These are phyloP conservation scores for Hypomesus transpacificus DNA, from an alignment of 2,113 vertebrate species.

Conservation along the genomic window DNA sequence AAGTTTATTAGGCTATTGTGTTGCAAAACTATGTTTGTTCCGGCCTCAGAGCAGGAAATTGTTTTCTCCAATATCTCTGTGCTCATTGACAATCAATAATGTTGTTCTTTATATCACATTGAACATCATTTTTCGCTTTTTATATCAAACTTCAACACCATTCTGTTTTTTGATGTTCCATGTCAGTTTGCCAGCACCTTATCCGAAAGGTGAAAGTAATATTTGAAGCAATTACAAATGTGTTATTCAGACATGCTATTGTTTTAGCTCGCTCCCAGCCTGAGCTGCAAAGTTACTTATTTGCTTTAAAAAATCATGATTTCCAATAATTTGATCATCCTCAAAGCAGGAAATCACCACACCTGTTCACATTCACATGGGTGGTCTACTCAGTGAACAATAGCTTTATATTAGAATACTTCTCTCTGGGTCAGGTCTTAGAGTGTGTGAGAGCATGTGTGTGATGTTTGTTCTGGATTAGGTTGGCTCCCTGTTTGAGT, in stretches of 20 bases:
- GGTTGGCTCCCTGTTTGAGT: conserved; percentile 46
- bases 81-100: conserved; percentile 64
- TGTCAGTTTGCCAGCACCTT: no score
- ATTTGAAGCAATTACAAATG: no score
- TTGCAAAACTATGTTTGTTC: conserved; percentile 32
- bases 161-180: conserved; percentile 25
- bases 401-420: conserved; percentile 53
- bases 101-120: conserved; percentile 18
- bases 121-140: conserved; percentile 30
- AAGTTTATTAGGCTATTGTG: conserved; percentile 27
- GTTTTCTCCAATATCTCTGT: conserved; percentile 23
- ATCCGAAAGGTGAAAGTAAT: no score
- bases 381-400: conserved; percentile 46
- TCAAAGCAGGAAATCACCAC: conserved; percentile 3
- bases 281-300: not conserved
- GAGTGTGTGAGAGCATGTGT: conserved; percentile 49
- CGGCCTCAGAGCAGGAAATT: conserved; percentile 22
- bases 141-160: conserved; percentile 39
- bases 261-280: not conserved
- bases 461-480: conserved; percentile 37
- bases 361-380: conserved; percentile 32
- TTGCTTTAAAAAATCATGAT: not conserved
- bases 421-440: conserved; percentile 28
- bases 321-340: not conserved
- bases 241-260: not conserved